phyloP scores from a whole-genome alignment of 2,888 invertebrate species.

The Argyresthia albistria region DNA sequence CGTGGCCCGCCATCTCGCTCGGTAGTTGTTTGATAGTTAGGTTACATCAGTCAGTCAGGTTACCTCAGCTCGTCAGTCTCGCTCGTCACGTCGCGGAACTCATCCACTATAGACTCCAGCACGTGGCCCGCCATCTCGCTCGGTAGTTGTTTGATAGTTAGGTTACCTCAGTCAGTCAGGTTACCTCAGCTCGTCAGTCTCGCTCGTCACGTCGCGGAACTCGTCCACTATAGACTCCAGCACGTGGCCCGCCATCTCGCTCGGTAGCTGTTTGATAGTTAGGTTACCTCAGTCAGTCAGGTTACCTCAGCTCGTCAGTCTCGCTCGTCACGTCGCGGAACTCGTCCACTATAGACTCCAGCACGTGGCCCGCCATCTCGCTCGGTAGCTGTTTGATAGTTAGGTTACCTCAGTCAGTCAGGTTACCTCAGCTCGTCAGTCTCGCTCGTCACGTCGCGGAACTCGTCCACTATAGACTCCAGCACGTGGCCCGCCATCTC shows the following conservation, averaged over 20 bases:
- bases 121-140: conserved; percentile 52
- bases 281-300: too few relatives aligned
- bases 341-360: conserved; percentile 57
- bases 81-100: conserved; percentile 45
- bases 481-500: conserved; percentile 55
- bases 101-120: conserved; percentile 54
- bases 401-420: too few relatives aligned
- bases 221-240: conserved; percentile 57
- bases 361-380: conserved; percentile 51
- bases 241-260: conserved; percentile 52
- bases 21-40: conserved; percentile 66
- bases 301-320: conserved; percentile 36
- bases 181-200: conserved; percentile 38
- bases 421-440: conserved; percentile 27
- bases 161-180: too few relatives aligned
- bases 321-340: conserved; percentile 42
- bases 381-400: conserved; percentile 64
- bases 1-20: conserved; percentile 48
- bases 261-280: conserved; percentile 62
- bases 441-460: conserved; percentile 43
- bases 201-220: conserved; percentile 39
- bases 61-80: conserved; percentile 43
- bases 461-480: conserved; percentile 57
- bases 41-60: too few relatives aligned
- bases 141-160: conserved; percentile 64